These are phyloP conservation scores for Suncus etruscus DNA, from an alignment of 2,113 vertebrate species.

Conservation along the genomic window DNA sequence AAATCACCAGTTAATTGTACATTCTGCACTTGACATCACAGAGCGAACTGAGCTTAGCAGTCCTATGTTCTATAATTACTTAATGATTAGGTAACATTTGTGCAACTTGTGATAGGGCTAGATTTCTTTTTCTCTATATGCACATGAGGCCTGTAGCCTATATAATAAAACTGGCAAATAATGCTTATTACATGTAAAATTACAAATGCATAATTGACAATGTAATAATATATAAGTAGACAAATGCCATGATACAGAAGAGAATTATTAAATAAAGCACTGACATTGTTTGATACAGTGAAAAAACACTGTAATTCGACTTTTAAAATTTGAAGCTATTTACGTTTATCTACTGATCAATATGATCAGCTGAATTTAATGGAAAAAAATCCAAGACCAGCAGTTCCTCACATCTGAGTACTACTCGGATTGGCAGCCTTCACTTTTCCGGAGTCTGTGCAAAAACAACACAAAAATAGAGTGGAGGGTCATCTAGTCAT, in stretches of 20 bases:
- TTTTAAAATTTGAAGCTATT: slow-evolving; percentile 92
- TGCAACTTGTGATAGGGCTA: slow-evolving; percentile 95
- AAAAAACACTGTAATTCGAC: slow-evolving; percentile 96
- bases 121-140: slow-evolving; percentile 93
- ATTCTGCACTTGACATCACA: slow-evolving; percentile 99
- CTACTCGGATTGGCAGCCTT: slow-evolving; percentile 94
- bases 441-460: slow-evolving; percentile 94
- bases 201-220: slow-evolving; percentile 96
- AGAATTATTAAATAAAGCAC: slow-evolving; percentile 94
- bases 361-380: slow-evolving; percentile 98
- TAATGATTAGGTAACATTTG: slow-evolving; percentile 97
- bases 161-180: slow-evolving; percentile 93
- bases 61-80: slow-evolving; percentile 98
- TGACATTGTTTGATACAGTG: slow-evolving; percentile 95
- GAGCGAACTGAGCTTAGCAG: slow-evolving; percentile 96
- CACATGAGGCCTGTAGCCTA: slow-evolving; percentile 94
- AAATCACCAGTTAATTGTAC: slow-evolving; percentile 99
- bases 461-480: slow-evolving; percentile 90
- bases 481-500: slow-evolving; percentile 87
- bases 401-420: slow-evolving; percentile 92
- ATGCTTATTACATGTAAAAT: slow-evolving; percentile 95
- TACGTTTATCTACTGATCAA: slow-evolving; percentile 97
- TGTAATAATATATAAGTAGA: slow-evolving; percentile 92
- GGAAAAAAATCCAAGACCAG: slow-evolving; percentile 91
- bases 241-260: slow-evolving; percentile 91